A percentile compares a stretch with the other conserved stretches of the same genome.
Evolutionary conservation across 2,888 invertebrate genomes (phyloP).

Genomic region (Deilephila elpenor): DNA sequence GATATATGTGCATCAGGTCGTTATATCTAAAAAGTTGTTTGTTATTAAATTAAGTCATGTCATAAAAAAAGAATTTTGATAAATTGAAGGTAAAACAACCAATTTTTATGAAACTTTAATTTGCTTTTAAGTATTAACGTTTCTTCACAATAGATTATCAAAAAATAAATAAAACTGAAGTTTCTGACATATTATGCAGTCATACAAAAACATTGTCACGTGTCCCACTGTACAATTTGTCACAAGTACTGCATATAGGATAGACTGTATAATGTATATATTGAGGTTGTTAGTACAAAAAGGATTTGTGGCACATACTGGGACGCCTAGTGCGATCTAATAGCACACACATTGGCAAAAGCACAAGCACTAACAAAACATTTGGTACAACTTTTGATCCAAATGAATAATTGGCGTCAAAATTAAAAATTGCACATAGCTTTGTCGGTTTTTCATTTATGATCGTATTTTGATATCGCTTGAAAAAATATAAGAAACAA

Average conservation of each 20-base stretch:
- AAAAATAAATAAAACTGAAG: not conserved
- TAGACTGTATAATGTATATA: slow-evolving; percentile 28
- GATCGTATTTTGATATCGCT: too few species aligned
- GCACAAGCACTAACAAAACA: slow-evolving; percentile 58
- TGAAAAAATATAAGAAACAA: too few species aligned
- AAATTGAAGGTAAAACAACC: too few species aligned
- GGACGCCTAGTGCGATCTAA: slow-evolving; percentile 37
- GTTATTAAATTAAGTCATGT: too few species aligned
- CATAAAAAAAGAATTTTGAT: too few species aligned
- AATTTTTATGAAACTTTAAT: too few species aligned
- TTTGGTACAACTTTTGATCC: slow-evolving; percentile 6
- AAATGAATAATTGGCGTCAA: not conserved
- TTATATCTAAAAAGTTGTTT: too few species aligned
- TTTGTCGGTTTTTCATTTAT: too few species aligned
- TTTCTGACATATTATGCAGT: slow-evolving; percentile 47
- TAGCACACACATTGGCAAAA: slow-evolving; percentile 46
- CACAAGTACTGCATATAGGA: slow-evolving; percentile 6
- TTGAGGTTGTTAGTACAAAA: not conserved
- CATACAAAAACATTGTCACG: slow-evolving; percentile 37
- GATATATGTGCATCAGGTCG: too few species aligned
- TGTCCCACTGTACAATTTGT: slow-evolving; percentile 42
- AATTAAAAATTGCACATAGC: not conserved
- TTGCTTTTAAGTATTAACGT: too few species aligned
- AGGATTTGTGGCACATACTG: slow-evolving; percentile 35
- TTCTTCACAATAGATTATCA: too few species aligned